Conservation (phyloP, 1,140 invertebrate species). For the Meloidogyne chitwoodi region DNA sequence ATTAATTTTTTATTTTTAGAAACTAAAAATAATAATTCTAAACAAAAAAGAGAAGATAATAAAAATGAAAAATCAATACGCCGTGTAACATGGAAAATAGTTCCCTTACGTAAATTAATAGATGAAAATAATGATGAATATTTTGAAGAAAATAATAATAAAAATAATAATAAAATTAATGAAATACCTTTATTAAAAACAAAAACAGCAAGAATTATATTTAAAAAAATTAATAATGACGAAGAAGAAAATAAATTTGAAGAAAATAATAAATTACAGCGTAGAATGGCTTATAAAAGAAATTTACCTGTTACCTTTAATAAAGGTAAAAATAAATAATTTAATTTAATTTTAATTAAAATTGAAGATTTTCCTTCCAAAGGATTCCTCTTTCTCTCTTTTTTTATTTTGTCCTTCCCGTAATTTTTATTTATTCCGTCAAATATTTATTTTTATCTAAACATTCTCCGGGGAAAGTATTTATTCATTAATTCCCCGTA, state of each 20-base stretch:
- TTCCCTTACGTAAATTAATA: conserved; percentile 8
- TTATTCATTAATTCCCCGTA: too few species aligned
- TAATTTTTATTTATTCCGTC: too few species aligned
- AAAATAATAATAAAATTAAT: not conserved
- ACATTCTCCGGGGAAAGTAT: too few species aligned
- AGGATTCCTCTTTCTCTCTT: too few species aligned
- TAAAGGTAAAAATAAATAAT: not conserved
- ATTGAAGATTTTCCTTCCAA: too few species aligned
- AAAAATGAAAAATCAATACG: not conserved
- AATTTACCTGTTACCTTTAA: not conserved
- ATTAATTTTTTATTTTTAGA: not conserved
- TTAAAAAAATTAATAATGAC: not conserved
- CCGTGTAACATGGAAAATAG: conserved; percentile 10
- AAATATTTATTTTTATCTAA: too few species aligned
- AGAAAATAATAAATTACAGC: not conserved
- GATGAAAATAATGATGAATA: not conserved
- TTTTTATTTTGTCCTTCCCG: too few species aligned
- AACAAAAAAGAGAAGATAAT: not conserved
- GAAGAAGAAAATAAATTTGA: not conserved
- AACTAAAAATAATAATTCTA: not conserved
- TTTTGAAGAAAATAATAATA: not conserved
- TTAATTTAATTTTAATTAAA: not conserved
- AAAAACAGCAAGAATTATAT: not conserved
- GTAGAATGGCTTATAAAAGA: conserved; percentile 3
- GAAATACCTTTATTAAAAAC: not conserved